These are phyloP conservation scores for Syngnathus scovelli DNA, from an alignment of 2,113 vertebrate species.

Conservation along the genomic window DNA sequence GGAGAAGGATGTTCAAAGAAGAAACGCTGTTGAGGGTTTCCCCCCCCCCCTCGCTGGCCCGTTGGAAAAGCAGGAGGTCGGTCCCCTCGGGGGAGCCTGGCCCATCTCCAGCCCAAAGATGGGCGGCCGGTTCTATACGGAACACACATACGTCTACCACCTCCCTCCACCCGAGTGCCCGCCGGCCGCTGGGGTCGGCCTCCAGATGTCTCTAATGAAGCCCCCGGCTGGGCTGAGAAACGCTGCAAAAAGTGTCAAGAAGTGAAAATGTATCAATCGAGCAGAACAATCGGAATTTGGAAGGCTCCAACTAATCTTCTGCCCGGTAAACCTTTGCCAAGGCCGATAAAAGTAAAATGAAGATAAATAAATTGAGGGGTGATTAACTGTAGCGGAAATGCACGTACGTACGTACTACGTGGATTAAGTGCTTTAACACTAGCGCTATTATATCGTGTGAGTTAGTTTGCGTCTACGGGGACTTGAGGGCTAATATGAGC, in stretches of 20 bases:
- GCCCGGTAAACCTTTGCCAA: not conserved
- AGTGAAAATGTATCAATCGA: constrained; percentile 1
- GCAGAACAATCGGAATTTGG: not conserved
- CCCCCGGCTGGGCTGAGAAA: constrained; percentile 58
- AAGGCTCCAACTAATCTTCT: not conserved
- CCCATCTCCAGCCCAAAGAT: constrained; percentile 39
- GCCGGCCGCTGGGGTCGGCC: constrained; percentile 65
- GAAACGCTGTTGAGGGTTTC: constrained; percentile 51
- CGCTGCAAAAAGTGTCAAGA: constrained; percentile 34
- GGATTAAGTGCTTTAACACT: constrained; percentile 70
- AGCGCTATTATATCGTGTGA: constrained; percentile 28
- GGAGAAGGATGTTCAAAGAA: constrained; percentile 70
- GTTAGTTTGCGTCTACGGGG: constrained; percentile 52
- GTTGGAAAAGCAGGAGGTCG: constrained; percentile 72
- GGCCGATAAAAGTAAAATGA: not conserved
- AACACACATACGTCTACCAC: constrained; percentile 9
- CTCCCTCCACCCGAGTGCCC: constrained; percentile 45
- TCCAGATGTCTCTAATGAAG: constrained; percentile 73
- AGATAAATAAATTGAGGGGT: not conserved
- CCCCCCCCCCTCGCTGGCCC: constrained; percentile 60
- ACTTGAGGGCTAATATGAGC: constrained; percentile 9
- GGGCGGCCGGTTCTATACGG: constrained; percentile 30
- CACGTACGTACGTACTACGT: constrained; percentile 61
- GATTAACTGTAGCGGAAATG: constrained; percentile 25
- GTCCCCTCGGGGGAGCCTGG: constrained; percentile 63